Evolutionary conservation across 2,888 invertebrate genomes (phyloP).

Genomic region (Mythimna impura): DNA sequence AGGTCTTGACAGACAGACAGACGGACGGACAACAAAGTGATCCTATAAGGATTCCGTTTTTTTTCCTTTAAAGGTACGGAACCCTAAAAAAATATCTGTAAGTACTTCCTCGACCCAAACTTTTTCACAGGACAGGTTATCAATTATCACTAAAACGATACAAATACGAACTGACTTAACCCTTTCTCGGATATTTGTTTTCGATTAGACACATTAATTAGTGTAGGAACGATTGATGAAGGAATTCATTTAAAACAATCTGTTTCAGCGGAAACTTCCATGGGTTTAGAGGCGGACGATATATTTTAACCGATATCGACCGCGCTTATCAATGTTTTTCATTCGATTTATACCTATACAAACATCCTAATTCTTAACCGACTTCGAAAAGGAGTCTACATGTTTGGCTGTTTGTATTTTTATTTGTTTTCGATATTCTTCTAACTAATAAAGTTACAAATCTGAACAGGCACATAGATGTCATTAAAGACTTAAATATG

Average conservation of each 20-base stretch:
- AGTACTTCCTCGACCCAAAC: neutral
- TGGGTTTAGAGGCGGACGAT: slow-evolving; percentile 14
- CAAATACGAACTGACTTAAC: slow-evolving; percentile 48
- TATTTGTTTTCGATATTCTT: too few species aligned
- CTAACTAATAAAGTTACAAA: neutral
- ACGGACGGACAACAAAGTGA: too few species aligned
- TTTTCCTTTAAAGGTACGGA: too few species aligned
- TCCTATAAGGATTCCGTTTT: too few species aligned
- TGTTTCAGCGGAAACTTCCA: slow-evolving; percentile 53
- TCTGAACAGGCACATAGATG: neutral
- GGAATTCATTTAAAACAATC: slow-evolving; percentile 69
- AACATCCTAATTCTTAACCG: neutral
- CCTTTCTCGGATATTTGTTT: slow-evolving; percentile 67
- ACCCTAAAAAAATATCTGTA: neutral
- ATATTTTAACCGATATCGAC: slow-evolving; percentile 12
- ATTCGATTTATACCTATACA: neutral
- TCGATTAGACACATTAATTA: slow-evolving; percentile 72
- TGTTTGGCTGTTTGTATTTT: too few species aligned
- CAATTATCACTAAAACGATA: slow-evolving; percentile 64
- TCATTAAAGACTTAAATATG: neutral
- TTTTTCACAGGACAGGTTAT: slow-evolving; percentile 50
- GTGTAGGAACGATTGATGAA: slow-evolving; percentile 68
- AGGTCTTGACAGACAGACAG: too few species aligned
- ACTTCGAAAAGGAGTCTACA: neutral
- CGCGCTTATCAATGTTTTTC: neutral